Evolutionary conservation across 2,888 invertebrate genomes (phyloP), one percentile per base, ranked within the genome.

Genomic region (Onthophagus sagittarius): DNA sequence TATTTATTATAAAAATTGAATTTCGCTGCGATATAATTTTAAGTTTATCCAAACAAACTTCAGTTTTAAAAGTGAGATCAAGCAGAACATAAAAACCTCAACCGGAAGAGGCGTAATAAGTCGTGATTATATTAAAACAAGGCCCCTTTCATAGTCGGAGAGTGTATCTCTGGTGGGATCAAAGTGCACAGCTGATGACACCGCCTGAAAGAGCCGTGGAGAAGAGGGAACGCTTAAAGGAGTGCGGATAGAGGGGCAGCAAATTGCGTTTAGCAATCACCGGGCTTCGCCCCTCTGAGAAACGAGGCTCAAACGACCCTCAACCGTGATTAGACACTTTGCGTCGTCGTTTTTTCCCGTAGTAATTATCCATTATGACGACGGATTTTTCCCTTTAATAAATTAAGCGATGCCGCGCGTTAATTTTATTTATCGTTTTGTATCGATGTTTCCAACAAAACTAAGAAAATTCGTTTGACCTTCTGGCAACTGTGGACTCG

Each of bases 171-270:
- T 0, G 9, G 31, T n/a, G 67, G 67, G 67, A 67, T 67, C 67
- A 67, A 67, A 67, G 67, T 67, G 67, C 67, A 67, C 67, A 67
- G 23, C 32, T 67, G 67, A 67, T 67, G 67, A 67, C 67, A 67
- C 67, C 31, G 23, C 67, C 32, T 67, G 32, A 23, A 67, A 53
- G 39, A 53, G 39, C 39, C 31, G n/a, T 23, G 9, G 67, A 67
- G 23, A 23, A 13, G 67, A 53, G 31, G 23, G 67, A 11, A 11
- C 39, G 23, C 67, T 67, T 67, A 67, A 23, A 23, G 23, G 23
- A 23, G 23, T 23, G 67, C 23, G 67, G 23, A 23, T 5, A 31
- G 67, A 23, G 67, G 31, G 23, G 67, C 9, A 5, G 23, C 31
- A 67, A 67, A 23, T 67, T 67, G 9, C 67, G 67, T 67, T 67